Conservation (phyloP, 1,140 invertebrate genomes). For the Psix sp. region DNA sequence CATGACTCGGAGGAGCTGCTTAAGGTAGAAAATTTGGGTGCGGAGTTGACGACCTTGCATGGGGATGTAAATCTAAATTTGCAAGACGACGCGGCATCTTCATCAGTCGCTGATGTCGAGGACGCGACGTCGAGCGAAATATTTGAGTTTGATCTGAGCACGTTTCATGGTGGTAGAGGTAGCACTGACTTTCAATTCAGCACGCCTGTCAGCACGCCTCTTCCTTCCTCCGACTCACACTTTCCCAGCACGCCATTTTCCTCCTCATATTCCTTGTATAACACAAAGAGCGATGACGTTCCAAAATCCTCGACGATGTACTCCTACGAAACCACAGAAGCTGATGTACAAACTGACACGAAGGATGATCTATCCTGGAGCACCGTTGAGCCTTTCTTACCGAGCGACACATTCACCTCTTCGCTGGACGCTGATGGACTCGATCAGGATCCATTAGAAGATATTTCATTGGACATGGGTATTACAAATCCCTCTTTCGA, state of each 20-base stretch:
- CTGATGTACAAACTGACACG: slow-evolving; percentile 15
- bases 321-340: slow-evolving; percentile 5
- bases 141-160: slow-evolving; percentile 23
- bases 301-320: slow-evolving; percentile 17
- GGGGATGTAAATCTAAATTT: slow-evolving; percentile 58
- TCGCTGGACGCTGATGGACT: slow-evolving; percentile 1
- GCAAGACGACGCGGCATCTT: slow-evolving; percentile 22
- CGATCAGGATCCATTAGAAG: slow-evolving; percentile 10
- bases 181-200: slow-evolving; percentile 44
- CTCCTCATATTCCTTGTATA: slow-evolving; percentile 8
- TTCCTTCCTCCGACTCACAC: slow-evolving; percentile 6
- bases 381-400: slow-evolving; percentile 6
- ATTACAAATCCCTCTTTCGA: no score
- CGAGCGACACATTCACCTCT: slow-evolving; percentile 7
- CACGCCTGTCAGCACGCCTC: slow-evolving; percentile 34
- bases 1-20: slow-evolving; percentile 74
- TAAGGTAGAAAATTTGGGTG: slow-evolving; percentile 30
- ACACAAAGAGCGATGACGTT: slow-evolving; percentile 26
- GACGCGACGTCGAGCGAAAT: slow-evolving; percentile 1
- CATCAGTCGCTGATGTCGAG: slow-evolving; percentile 38
- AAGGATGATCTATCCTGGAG: slow-evolving; percentile 20
- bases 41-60: slow-evolving; percentile 53
- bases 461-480: no score
- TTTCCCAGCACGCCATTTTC: slow-evolving; percentile 1
- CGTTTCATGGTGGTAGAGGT: slow-evolving; percentile 16